Conservation (phyloP, 2,113 vertebrate species). For the Propithecus coquereli region DNA sequence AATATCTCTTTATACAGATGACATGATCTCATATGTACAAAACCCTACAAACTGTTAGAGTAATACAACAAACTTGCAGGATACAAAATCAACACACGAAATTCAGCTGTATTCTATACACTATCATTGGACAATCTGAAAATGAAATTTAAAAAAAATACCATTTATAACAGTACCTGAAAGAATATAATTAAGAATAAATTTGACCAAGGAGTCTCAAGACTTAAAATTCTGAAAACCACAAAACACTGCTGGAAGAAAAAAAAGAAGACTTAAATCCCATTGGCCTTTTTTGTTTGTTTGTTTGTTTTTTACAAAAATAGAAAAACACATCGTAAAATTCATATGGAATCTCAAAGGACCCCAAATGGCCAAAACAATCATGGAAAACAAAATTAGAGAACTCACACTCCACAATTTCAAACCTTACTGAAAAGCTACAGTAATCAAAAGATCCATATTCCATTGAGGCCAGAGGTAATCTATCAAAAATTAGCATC, state of each 20-base stretch:
- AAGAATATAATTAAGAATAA: slow-evolving; percentile 2
- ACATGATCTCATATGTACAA: not conserved
- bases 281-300: not conserved
- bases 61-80: not conserved
- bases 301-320: not conserved
- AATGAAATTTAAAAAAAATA: slow-evolving; percentile 7
- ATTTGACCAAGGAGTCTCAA: not conserved
- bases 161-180: not conserved
- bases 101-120: not conserved
- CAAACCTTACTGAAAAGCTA: not conserved
- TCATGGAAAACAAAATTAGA: not conserved
- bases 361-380: not conserved
- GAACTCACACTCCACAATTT: not conserved
- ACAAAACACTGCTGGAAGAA: not conserved
- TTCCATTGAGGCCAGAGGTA: not conserved
- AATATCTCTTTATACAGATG: not conserved
- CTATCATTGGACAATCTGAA: not conserved
- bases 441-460: not conserved
- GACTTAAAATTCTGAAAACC: not conserved
- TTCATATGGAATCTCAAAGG: not conserved
- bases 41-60: not conserved
- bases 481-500: not conserved
- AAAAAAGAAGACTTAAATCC: not conserved
- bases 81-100: slow-evolving; percentile 2
- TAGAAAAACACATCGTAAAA: not conserved